Evolutionary conservation across 2,797 vertebrate genomes (phyloP), one percentile per base, ranked within the genome.

Genomic region (Characodon lateralis): DNA sequence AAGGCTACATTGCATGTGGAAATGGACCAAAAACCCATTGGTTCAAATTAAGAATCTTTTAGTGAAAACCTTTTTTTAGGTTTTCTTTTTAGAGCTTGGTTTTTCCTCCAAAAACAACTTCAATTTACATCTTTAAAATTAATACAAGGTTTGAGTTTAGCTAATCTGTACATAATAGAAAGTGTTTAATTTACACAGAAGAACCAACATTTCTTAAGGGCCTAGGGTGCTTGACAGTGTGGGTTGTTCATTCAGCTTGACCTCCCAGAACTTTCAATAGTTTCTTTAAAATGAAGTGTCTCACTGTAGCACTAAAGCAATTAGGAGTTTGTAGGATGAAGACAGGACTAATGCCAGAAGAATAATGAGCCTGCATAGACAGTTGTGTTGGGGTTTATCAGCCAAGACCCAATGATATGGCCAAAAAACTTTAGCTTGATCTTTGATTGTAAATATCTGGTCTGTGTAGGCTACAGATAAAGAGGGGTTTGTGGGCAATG

Each of bases 401-500:
- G 41, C 41, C 24, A 7, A 69, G 55, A 39, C 35, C 63, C 31
- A 83, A 74, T n/a, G 74, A 28, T 4, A 24, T 76, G 78, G 77
- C 39, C 74, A 83, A 73, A 73, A 75, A 59, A 55, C 76, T 46
- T 53, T 66, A 14, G 55, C 20, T 24, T 58, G 69, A 71, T 55
- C 63, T 76, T 35, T 56, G 46, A 18, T 8, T n/a, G 55, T 69
- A 71, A 79, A 73, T 74, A 58, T 71, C 78, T 18, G 50, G 77
- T 69, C 77, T 69, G 79, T 18, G 10, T 24, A 59, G 58, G 72
- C 70, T 75, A 59, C 8, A 51, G 65, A 18, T 55, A 80, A 53
- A 31, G 18, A 79, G 35, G 82, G 77, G 82, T 80, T 74, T 88
- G 84, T 81, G 66, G 77, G 77, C 79, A 55, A 80, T 69, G 35